A percentile compares a stretch with the other conserved stretches of the same genome.
Evolutionary conservation across 2,888 invertebrate genomes (phyloP).

Genomic region (Napeogenes sylphis): DNA sequence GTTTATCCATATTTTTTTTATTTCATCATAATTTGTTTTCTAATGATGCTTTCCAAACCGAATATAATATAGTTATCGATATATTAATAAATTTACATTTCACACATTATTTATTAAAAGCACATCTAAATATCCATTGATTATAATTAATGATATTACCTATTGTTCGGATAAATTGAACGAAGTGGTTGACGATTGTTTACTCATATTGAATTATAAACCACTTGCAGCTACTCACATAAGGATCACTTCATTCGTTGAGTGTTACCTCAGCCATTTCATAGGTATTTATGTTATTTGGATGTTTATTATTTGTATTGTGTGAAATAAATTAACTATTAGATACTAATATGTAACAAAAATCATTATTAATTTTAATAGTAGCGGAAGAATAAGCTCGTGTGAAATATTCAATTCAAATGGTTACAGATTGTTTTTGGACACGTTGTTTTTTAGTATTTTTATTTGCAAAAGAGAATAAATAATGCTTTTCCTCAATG

Average conservation of each 20-base stretch:
- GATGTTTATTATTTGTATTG: background rate
- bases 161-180: background rate
- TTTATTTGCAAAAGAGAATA: too few relatives aligned
- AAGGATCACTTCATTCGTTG: background rate
- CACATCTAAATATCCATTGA: background rate
- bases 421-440: too few relatives aligned
- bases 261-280: background rate
- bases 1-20: too few relatives aligned
- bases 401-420: too few relatives aligned
- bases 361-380: too few relatives aligned
- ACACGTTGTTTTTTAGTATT: too few relatives aligned
- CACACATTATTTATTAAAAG: background rate
- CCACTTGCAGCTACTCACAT: background rate
- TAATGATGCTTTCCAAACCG: too few relatives aligned
- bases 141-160: background rate
- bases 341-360: background rate
- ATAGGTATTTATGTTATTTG: background rate
- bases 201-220: slow-evolving; percentile 2
- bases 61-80: too few relatives aligned
- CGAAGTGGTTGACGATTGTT: background rate
- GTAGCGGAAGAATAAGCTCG: too few relatives aligned
- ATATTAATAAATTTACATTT: too few relatives aligned
- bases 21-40: too few relatives aligned
- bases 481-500: too few relatives aligned
- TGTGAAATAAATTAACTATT: background rate